Evolutionary conservation across 2,113 vertebrate species (phyloP).

Genomic region (Grammatotria lemairii): DNA sequence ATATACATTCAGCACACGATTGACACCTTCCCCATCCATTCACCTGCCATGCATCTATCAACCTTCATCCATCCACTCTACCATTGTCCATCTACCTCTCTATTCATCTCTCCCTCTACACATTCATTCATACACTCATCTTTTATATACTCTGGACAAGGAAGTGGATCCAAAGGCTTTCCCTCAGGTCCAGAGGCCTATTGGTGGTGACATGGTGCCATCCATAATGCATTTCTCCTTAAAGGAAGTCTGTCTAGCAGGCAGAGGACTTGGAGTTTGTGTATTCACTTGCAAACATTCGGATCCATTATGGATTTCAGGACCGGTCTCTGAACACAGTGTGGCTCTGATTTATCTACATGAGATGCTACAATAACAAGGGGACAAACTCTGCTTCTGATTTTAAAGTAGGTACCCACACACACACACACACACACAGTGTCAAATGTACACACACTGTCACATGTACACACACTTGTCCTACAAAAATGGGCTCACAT

Average conservation of each 20-base stretch:
- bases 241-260: neutral
- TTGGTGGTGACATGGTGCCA: neutral
- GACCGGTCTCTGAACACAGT: neutral
- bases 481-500: neutral
- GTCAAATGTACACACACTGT: neutral
- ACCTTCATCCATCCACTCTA: neutral
- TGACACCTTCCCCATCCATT: neutral
- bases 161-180: neutral
- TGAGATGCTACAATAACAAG: slow-evolving; percentile 19
- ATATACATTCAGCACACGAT: neutral
- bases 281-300: neutral
- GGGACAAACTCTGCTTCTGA: neutral
- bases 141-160: neutral
- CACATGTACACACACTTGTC: neutral
- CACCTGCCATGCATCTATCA: neutral
- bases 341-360: slow-evolving; percentile 27
- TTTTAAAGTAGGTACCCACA: slow-evolving; percentile 4
- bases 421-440: neutral
- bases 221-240: slow-evolving; percentile 9
- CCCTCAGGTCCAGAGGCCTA: neutral
- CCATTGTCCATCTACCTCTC: neutral
- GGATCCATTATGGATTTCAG: slow-evolving; percentile 18
- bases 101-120: neutral
- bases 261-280: neutral
- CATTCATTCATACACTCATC: neutral